Base-by-base conservation (phyloP, 2,797 vertebrate species). In the Fistularia commersonii region DNA sequence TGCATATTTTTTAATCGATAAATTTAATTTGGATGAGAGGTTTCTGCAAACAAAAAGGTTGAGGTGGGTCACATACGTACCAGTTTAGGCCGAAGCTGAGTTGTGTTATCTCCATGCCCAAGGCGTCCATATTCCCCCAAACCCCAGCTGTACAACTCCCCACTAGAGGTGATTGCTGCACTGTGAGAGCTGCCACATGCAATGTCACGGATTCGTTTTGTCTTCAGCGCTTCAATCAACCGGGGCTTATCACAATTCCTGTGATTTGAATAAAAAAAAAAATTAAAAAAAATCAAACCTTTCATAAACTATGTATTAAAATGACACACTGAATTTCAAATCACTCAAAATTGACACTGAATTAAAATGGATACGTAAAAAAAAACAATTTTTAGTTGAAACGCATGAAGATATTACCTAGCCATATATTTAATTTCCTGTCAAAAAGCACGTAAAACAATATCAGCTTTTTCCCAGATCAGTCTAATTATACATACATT, bases 221-320 rank as follows among this genome's bases (percentile, higher is more conserved):
- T 97, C 83, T 98, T 99, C 77, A 99, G 55, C 0, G 97, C 96
- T 79, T 99, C 97, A 10, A 99, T 96, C 64, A 99, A 53, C n/a
- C 97, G 90, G 8, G 97, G 97, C 54, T 99, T 99, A 84, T 99
- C 97, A 78, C 96, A 98, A 80, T 99, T 99, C 97, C 97, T 99
- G 11, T 11, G 60, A 8, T 4, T 8, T 40, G 9, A 40, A 9
- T 15, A 9, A 43, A 3, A 14, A 15, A 15, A 15, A 8, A 14
- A 8, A 8, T 43, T 43, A 15, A 43, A 40, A 41, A 4, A 7
- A n/a, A n/a, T 11, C 10, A 7, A 23, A 12, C 5, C 8, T 23
- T 3, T 40, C 40, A 0, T 32, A n/a, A 33, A 14, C 36, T n/a
- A 31, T 7, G 34, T 1, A 4, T 9, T 11, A 23, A 14, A 37